These are phyloP conservation scores for Pipistrellus pygmaeus DNA, from an alignment of 2,797 vertebrate genomes.

Conservation along the genomic window DNA sequence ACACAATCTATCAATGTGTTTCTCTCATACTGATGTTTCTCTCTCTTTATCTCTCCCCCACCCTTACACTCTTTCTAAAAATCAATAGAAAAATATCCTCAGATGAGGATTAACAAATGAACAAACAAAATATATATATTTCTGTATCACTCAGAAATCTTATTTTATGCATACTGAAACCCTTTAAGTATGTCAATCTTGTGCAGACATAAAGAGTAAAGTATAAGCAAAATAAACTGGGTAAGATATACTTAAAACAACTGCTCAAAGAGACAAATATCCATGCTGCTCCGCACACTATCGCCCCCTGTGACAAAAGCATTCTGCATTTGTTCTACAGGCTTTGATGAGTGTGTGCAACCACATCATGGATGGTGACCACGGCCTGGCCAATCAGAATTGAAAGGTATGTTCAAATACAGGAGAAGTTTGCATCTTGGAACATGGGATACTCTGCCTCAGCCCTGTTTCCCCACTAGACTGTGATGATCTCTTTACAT, in stretches of 20 bases:
- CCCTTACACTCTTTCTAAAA: too few relatives aligned
- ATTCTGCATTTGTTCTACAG: background rate
- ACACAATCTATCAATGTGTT: too few relatives aligned
- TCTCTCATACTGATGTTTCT: too few relatives aligned
- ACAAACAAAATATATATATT: background rate
- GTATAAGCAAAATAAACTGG: background rate
- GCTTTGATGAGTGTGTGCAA: background rate
- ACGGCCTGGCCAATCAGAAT: background rate
- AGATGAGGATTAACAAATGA: too few relatives aligned
- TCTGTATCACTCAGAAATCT: background rate
- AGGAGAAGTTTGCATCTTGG: background rate
- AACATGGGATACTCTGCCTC: background rate
- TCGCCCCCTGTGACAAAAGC: background rate
- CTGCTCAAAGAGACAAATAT: background rate
- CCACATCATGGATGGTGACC: background rate
- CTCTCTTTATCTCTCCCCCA: too few relatives aligned
- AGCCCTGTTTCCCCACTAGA: background rate
- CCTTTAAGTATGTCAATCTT: conserved; percentile 2
- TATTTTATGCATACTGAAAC: background rate
- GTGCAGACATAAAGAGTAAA: background rate
- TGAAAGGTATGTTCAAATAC: background rate
- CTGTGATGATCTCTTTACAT: background rate
- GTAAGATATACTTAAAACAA: background rate
- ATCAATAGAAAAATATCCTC: too few relatives aligned
- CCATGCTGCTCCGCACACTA: background rate